These are phyloP conservation scores for Teleopsis dalmanni DNA, from an alignment of 1,140 invertebrate species.

Conservation along the genomic window DNA sequence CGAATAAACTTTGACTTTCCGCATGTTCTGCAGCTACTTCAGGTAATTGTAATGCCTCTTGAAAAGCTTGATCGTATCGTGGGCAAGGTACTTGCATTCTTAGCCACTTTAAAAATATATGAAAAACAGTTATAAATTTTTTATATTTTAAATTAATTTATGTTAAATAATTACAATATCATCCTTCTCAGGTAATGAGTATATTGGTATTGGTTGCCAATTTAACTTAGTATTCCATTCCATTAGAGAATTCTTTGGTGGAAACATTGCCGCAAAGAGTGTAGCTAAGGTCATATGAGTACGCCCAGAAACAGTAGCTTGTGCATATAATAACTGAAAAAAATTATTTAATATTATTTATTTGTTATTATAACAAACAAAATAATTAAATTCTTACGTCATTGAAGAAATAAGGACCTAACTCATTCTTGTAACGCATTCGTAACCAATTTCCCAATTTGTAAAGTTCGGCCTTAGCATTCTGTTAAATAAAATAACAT, in stretches of 20 bases:
- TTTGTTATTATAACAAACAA: background rate
- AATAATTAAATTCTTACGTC: too few relatives aligned
- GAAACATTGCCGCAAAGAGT: conserved; percentile 62
- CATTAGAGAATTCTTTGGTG: conserved; percentile 51
- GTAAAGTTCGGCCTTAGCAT: conserved; percentile 51
- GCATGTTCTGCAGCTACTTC: conserved; percentile 46
- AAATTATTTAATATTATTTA: too few relatives aligned
- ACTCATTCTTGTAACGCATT: conserved; percentile 51
- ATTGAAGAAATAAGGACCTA: conserved; percentile 51
- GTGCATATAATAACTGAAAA: conserved; percentile 49
- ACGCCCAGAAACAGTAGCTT: conserved; percentile 62
- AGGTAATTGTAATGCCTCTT: conserved; percentile 44
- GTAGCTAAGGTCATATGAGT: conserved; percentile 69
- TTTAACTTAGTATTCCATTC: conserved; percentile 52
- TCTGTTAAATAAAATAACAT: conserved; percentile 13
- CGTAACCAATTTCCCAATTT: conserved; percentile 54
- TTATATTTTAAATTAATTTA: background rate
- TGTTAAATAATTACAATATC: conserved; percentile 45
- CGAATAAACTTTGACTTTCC: conserved; percentile 47
- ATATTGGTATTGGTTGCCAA: conserved; percentile 73
- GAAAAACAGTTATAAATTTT: background rate
- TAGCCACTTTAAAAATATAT: conserved; percentile 48
- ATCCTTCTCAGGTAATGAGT: conserved; percentile 50
- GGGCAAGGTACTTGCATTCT: conserved; percentile 48
- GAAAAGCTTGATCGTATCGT: conserved; percentile 49